Base-by-base conservation (phyloP, 2,113 vertebrate genomes). In the Clinocottus analis region DNA sequence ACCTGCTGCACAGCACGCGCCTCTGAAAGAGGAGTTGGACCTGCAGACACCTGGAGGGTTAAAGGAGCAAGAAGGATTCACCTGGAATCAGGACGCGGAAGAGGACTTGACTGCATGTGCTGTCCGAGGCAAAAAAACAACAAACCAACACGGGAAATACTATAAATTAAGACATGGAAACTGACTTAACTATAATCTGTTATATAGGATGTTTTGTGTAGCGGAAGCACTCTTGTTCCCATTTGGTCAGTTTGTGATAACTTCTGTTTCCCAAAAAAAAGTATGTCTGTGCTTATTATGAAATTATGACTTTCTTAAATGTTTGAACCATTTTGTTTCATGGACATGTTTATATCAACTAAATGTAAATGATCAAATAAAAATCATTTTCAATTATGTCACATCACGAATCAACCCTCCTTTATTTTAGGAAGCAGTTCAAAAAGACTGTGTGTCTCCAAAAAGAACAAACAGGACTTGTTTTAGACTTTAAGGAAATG, bases 141-240 rank as follows among this genome's bases (percentile, higher is more conserved):
- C 92, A 88, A 8, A 39, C 6, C 10, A 41, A 93, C 47, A 67
- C 58, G 92, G 93, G 93, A 94, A 93, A 94, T 90, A 95, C 90
- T 84, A 93, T 94, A 95, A 95, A 95, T 92, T 59, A 94, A 95
- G 94, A 96, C 94, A 95, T 92, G 95, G 93, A 94, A 86, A 91
- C 77, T 84, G 87, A 92, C 89, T 84, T 87, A 95, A 94, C 95
- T 95, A 94, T 96, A 96, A 94, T 92, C 95, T 96, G 96, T 97
- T 96, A 96, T 95, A 96, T 98, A 97, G 96, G 96, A 97, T 97
- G 97, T 98, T 98, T 97, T 97, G 97, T 97, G 96, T 98, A 97
- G 96, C 96, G 96, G 96, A 98, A 96, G 95, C 96, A 96, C 97
- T 97, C 97, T 97, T 95, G 96, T 97, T 97, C 95, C 93, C 96